Evolutionary conservation across 2,888 invertebrate species (phyloP).

Genomic region (Cephus rjabovi): DNA sequence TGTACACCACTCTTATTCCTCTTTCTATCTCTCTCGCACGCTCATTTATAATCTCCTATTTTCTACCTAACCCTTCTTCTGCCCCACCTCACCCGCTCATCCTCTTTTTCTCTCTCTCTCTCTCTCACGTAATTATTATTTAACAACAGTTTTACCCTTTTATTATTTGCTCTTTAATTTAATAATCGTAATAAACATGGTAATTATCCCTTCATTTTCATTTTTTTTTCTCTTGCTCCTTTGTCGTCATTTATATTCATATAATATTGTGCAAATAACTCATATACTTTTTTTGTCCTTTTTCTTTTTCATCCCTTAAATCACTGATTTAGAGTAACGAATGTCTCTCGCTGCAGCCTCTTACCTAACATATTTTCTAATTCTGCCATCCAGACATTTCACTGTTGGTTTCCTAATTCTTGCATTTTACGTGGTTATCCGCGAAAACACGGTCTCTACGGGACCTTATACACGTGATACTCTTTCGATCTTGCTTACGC

Average conservation of each 20-base stretch:
- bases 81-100: conserved; percentile 23
- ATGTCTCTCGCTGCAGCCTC: conserved; percentile 50
- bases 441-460: background rate
- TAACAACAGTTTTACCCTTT: conserved; percentile 48
- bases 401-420: background rate
- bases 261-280: conserved; percentile 65
- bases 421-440: background rate
- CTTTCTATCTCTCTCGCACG: conserved; percentile 4
- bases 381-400: background rate
- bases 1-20: background rate
- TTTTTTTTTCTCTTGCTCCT: background rate
- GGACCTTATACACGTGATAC: background rate
- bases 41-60: background rate
- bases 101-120: conserved; percentile 30
- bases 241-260: conserved; percentile 27
- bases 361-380: background rate
- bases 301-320: conserved; percentile 27
- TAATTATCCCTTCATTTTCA: conserved; percentile 38
- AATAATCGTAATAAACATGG: conserved; percentile 59
- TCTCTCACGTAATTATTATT: conserved; percentile 44
- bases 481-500: background rate
- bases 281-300: conserved; percentile 39
- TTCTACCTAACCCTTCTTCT: background rate
- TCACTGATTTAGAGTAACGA: conserved; percentile 49
- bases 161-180: conserved; percentile 56